Evolutionary conservation across 2,888 invertebrate genomes (phyloP).

Genomic region (Leptodirus hochenwartii): DNA sequence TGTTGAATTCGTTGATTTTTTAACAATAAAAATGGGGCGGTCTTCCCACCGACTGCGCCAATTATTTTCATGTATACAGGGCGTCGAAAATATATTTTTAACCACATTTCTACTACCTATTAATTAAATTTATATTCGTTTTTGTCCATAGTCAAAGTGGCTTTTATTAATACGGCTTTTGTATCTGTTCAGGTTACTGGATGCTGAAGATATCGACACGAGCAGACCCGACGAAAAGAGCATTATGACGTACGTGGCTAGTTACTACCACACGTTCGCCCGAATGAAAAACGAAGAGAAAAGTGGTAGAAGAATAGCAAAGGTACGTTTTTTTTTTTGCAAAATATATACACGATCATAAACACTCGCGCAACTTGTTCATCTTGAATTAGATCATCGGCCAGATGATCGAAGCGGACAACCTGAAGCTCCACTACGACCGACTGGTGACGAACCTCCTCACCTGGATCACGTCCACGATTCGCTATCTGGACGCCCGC

Average conservation of each 20-base stretch:
- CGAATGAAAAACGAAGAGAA: slow-evolving; percentile 98
- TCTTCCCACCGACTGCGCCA: too few species aligned
- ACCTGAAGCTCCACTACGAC: slow-evolving; percentile 79
- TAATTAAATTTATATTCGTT: too few species aligned
- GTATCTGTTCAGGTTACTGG: too few species aligned
- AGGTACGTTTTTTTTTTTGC: slow-evolving; percentile 65
- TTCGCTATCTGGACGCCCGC: slow-evolving; percentile 61
- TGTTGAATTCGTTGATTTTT: too few species aligned
- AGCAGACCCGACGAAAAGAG: slow-evolving; percentile 93
- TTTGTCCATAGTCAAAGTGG: too few species aligned
- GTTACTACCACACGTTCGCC: slow-evolving; percentile 98
- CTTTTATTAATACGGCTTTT: too few species aligned
- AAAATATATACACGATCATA: slow-evolving; percentile 2
- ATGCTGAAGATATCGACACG: slow-evolving; percentile 93
- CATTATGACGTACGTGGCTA: slow-evolving; percentile 96
- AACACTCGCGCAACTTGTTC: slow-evolving; percentile 4
- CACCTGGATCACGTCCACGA: slow-evolving; percentile 85
- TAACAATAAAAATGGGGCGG: too few species aligned
- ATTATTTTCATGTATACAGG: too few species aligned
- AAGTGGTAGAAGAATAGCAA: slow-evolving; percentile 91
- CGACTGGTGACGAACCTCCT: slow-evolving; percentile 66
- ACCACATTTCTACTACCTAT: too few species aligned
- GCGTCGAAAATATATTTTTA: too few species aligned
- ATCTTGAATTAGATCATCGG: slow-evolving; percentile 74
- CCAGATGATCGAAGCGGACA: slow-evolving; percentile 89